Percentiles rank a stretch among this genome's conserved stretches.
These are phyloP conservation scores for Hassar affinis DNA, from an alignment of 2,113 vertebrate genomes.

Conservation along the genomic window DNA sequence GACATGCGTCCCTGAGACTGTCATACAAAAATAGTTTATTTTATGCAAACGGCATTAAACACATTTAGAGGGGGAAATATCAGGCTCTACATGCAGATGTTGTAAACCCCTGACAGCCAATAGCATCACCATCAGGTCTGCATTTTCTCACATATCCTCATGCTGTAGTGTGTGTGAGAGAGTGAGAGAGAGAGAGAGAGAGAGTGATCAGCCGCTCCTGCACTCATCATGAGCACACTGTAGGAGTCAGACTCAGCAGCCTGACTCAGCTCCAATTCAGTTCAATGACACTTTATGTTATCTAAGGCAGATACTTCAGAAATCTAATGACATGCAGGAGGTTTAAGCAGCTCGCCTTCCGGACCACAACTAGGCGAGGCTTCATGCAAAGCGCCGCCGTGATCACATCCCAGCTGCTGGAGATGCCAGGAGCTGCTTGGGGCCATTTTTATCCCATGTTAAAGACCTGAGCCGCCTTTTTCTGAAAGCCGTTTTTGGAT, in stretches of 20 bases:
- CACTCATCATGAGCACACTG: neutral
- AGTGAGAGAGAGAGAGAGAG: neutral
- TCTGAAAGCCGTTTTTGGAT: neutral
- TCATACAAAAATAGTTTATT: neutral
- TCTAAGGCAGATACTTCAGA: neutral
- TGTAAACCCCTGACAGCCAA: neutral
- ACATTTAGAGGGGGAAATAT: neutral
- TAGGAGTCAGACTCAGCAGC: slow-evolving; percentile 10
- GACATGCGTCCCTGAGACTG: no score
- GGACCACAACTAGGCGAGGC: neutral
- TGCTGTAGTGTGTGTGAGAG: neutral
- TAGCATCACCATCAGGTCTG: neutral
- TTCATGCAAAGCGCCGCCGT: slow-evolving; percentile 1
- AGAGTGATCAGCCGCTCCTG: neutral
- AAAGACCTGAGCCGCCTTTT: neutral
- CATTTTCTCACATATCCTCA: slow-evolving; percentile 14
- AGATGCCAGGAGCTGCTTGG: slow-evolving; percentile 6
- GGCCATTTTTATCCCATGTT: neutral
- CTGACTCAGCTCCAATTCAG: neutral
- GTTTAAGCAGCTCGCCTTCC: neutral
- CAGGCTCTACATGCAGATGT: neutral
- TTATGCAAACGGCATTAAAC: neutral
- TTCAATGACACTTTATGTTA: neutral
- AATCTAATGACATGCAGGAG: neutral
- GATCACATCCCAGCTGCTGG: neutral